phyloP scores from a whole-genome alignment of 2,797 vertebrate genomes.

The Sandelia bainsii region DNA sequence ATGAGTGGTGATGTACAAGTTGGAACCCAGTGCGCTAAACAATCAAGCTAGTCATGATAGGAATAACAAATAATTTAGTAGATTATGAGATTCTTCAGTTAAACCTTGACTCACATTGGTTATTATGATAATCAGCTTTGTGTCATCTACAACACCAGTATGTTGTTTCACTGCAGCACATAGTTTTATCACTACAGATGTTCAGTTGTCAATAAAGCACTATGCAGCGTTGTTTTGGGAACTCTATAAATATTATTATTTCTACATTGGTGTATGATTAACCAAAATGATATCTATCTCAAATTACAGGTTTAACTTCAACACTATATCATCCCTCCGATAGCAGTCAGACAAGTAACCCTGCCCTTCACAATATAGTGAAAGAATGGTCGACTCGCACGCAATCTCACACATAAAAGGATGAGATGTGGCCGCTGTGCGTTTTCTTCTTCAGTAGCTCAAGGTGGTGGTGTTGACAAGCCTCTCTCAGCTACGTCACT shows the following conservation, averaged over 20 bases:
- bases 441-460: conserved; percentile 51
- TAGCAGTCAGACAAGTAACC: conserved; percentile 11
- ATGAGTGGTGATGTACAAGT: conserved; percentile 2
- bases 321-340: conserved; percentile 5
- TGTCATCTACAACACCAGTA: neutral
- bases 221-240: neutral
- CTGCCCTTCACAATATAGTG: conserved; percentile 23
- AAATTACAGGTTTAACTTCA: conserved; percentile 7
- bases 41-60: neutral
- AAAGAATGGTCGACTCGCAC: conserved; percentile 33
- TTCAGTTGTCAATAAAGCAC: neutral
- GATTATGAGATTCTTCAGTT: neutral
- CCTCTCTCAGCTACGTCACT: conserved; percentile 47
- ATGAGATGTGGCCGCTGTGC: conserved; percentile 58
- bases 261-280: neutral
- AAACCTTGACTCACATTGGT: neutral
- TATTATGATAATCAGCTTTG: neutral
- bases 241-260: neutral
- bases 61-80: neutral
- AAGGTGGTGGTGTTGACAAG: conserved; percentile 67
- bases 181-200: neutral
- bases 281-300: neutral
- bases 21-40: neutral
- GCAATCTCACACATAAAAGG: conserved; percentile 55
- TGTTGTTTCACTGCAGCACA: neutral